phyloP scores from a whole-genome alignment of 2,888 invertebrate species.

The Pristionchus arcanus region DNA sequence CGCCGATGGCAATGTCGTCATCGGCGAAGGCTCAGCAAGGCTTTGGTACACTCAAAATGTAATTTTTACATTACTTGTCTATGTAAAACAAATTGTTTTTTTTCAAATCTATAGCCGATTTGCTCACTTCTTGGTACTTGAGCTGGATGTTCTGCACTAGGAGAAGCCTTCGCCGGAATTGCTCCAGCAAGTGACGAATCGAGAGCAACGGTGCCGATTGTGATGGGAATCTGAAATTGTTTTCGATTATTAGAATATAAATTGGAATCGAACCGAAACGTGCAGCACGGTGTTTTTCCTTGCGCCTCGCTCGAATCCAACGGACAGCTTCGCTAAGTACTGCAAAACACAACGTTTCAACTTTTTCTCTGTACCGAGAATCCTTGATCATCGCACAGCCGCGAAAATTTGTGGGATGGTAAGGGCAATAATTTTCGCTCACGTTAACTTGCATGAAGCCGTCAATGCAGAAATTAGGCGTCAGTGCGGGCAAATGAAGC shows the following conservation, averaged over 20 bases:
- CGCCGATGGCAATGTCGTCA: background rate
- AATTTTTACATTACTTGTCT: too few relatives aligned
- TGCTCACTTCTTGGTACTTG: too few relatives aligned
- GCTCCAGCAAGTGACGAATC: background rate
- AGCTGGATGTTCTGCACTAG: background rate
- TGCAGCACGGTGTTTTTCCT: background rate
- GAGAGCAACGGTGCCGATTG: background rate
- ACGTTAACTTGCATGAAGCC: background rate
- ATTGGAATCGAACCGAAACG: background rate
- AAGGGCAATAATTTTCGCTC: background rate
- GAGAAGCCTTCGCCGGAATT: background rate
- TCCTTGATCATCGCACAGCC: too few relatives aligned
- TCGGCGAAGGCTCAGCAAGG: background rate
- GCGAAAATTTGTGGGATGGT: too few relatives aligned
- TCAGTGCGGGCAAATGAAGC: conserved; percentile 10
- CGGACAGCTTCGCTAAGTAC: background rate
- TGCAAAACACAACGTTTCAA: background rate
- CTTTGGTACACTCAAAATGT: background rate
- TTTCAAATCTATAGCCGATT: too few relatives aligned
- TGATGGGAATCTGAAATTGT: conserved; percentile 8
- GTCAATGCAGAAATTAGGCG: conserved; percentile 33
- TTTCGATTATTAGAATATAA: background rate
- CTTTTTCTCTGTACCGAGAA: too few relatives aligned
- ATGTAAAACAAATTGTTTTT: too few relatives aligned
- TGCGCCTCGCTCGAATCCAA: conserved; percentile 36